These are phyloP conservation scores for Protosalanx chinensis DNA, from an alignment of 2,797 vertebrate species.

Conservation along the genomic window DNA sequence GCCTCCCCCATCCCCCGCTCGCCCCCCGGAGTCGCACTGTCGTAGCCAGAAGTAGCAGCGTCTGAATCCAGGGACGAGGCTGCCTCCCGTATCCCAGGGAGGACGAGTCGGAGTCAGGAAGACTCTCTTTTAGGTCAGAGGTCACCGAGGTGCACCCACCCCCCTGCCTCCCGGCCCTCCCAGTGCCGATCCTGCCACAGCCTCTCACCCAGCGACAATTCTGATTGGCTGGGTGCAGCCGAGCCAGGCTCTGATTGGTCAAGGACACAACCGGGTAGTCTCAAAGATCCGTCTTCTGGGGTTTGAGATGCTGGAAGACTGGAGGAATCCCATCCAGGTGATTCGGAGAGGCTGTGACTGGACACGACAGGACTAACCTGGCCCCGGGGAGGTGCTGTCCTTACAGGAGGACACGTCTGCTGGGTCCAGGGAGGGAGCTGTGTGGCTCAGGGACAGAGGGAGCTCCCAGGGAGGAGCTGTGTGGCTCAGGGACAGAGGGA, in stretches of 20 bases:
- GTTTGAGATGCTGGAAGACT: constrained; percentile 16
- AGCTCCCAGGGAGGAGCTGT: not conserved
- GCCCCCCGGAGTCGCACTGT: constrained; percentile 65
- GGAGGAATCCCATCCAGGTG: not conserved
- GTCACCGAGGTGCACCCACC: constrained; percentile 5
- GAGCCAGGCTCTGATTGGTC: constrained; percentile 26
- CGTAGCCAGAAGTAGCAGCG: constrained; percentile 79
- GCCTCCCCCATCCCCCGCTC: constrained; percentile 67
- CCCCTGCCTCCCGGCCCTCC: constrained; percentile 31
- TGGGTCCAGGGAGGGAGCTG: not conserved
- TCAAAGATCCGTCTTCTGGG: constrained; percentile 6
- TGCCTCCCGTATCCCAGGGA: constrained; percentile 71
- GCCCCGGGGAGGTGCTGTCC: not conserved
- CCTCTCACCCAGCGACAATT: constrained; percentile 26
- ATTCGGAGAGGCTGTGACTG: not conserved
- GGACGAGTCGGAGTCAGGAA: constrained; percentile 54
- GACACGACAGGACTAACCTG: not conserved
- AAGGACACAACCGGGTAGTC: constrained; percentile 20
- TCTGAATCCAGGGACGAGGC: constrained; percentile 75
- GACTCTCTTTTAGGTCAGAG: constrained; percentile 11
- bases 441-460: constrained; percentile 8
- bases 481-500: constrained; percentile 5
- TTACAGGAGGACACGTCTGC: constrained; percentile 4
- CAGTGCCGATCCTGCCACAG: constrained; percentile 59
- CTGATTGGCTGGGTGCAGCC: constrained; percentile 20